Evolutionary conservation across 2,888 invertebrate genomes (phyloP).

Genomic region (Calephelis perditalis): DNA sequence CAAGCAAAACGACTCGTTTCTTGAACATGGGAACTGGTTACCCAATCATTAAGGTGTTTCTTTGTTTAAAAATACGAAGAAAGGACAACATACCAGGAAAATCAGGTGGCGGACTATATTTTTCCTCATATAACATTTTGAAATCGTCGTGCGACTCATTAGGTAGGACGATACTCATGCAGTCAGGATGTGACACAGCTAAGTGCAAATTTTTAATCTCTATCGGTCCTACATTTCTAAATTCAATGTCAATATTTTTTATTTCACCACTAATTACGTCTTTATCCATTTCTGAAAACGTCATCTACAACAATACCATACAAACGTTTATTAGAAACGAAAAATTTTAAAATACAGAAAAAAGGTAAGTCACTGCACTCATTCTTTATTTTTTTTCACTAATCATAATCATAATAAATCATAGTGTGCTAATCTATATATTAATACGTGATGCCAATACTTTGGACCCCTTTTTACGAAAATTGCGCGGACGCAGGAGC

Average conservation of each 20-base stretch:
- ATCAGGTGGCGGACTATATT: constrained; percentile 71
- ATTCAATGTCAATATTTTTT: constrained; percentile 81
- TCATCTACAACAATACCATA: constrained; percentile 71
- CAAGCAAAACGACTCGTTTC: too few relatives aligned
- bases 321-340: too few relatives aligned
- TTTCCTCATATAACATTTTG: constrained; percentile 52
- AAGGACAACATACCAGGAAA: constrained; percentile 45
- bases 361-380: too few relatives aligned
- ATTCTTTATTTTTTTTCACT: too few relatives aligned
- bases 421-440: too few relatives aligned
- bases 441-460: too few relatives aligned
- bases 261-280: constrained; percentile 87
- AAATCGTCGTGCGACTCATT: constrained; percentile 41
- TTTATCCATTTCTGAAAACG: constrained; percentile 81
- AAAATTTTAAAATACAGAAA: neutral
- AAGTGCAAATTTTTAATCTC: constrained; percentile 80
- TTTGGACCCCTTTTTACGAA: too few relatives aligned
- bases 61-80: too few relatives aligned
- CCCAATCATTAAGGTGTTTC: too few relatives aligned
- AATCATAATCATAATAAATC: too few relatives aligned
- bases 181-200: constrained; percentile 83
- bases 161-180: constrained; percentile 71
- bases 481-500: too few relatives aligned
- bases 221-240: constrained; percentile 83
- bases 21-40: too few relatives aligned